Percentiles rank a stretch among this genome's conserved stretches.
Conservation (phyloP, 2,888 invertebrate genomes). For the Pyrrhia umbra region DNA sequence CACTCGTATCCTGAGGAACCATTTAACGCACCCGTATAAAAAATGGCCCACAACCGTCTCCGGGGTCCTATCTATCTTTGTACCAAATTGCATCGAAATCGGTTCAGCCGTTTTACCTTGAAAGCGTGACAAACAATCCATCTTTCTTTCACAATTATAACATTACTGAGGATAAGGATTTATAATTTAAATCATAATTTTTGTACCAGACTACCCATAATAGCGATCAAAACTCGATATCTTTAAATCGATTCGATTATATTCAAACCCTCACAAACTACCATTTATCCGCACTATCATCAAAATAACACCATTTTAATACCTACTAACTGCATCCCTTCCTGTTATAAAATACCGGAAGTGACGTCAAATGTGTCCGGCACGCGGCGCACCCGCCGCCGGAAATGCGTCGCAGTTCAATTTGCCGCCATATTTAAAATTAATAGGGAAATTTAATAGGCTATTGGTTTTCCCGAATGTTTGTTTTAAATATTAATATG, state of each 20-base stretch:
- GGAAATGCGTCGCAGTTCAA: slow-evolving; percentile 78
- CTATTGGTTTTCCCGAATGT: slow-evolving; percentile 58
- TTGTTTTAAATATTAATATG: slow-evolving; percentile 42
- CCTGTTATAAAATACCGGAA: slow-evolving; percentile 73
- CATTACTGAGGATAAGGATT: too few species aligned
- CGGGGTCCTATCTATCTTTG: too few species aligned
- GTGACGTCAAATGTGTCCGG: slow-evolving; percentile 68
- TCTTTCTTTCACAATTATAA: too few species aligned
- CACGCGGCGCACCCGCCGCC: slow-evolving; percentile 72
- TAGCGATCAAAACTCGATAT: neutral
- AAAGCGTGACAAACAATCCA: too few species aligned
- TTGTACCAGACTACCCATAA: too few species aligned
- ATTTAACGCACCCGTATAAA: too few species aligned
- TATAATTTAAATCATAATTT: too few species aligned
- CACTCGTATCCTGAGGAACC: too few species aligned
- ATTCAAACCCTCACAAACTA: slow-evolving; percentile 24
- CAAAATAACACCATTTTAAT: slow-evolving; percentile 63
- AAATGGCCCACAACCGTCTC: too few species aligned
- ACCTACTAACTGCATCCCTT: slow-evolving; percentile 64
- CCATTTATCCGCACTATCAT: slow-evolving; percentile 51
- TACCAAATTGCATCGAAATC: too few species aligned
- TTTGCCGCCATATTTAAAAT: slow-evolving; percentile 76
- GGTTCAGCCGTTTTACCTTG: too few species aligned
- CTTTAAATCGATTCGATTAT: slow-evolving; percentile 9
- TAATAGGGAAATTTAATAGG: slow-evolving; percentile 67